A percentile compares a stretch with the other conserved stretches of the same genome.
phyloP scores from a whole-genome alignment of 1,140 invertebrate genomes.

The Hylyphantes graminicola region DNA sequence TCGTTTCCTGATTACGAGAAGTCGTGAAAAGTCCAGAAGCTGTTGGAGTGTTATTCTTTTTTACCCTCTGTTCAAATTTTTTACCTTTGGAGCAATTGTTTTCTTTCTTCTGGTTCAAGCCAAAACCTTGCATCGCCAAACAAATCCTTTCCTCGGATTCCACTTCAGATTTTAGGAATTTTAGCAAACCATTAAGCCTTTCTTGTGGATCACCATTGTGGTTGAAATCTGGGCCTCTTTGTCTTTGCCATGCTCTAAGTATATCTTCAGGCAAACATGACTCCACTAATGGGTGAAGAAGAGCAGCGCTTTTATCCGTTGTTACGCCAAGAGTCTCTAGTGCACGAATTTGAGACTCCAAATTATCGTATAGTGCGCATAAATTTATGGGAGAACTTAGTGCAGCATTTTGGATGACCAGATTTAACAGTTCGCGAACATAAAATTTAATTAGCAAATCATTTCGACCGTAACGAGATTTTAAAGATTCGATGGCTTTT shows the following conservation, averaged over 20 bases:
- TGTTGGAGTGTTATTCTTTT: no score
- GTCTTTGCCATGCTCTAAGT: slow-evolving; percentile 9
- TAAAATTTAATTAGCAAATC: slow-evolving; percentile 59
- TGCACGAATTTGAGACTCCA: background rate
- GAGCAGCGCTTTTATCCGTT: background rate
- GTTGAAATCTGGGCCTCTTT: no score
- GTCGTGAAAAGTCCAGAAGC: no score
- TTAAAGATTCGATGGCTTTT: slow-evolving; percentile 60
- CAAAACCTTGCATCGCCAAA: no score
- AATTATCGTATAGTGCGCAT: background rate
- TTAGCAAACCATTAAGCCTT: no score
- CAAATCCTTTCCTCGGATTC: no score
- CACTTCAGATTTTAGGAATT: no score
- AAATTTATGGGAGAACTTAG: background rate
- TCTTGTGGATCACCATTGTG: no score
- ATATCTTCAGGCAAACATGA: slow-evolving; percentile 9
- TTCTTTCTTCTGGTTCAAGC: no score
- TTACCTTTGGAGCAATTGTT: no score
- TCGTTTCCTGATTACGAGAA: no score
- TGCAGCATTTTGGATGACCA: background rate
- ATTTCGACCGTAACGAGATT: slow-evolving; percentile 55
- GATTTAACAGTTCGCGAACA: slow-evolving; percentile 11
- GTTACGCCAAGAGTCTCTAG: slow-evolving; percentile 3
- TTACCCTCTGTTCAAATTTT: no score
- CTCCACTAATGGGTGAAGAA: background rate